Evolutionary conservation across 2,888 invertebrate genomes (phyloP).

Genomic region (Drosophila longiperda): DNA sequence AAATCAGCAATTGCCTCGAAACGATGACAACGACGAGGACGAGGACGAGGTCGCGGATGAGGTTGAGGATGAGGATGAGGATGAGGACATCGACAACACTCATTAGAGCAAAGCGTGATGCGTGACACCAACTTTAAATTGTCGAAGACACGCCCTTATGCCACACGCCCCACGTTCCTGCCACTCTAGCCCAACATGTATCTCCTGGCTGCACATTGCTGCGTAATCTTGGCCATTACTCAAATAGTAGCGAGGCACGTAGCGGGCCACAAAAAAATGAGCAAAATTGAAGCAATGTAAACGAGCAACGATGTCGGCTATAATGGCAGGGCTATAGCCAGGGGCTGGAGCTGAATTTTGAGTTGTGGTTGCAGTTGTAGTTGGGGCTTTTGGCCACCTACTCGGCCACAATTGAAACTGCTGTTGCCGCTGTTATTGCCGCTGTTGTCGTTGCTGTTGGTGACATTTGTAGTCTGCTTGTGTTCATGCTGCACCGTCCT

Average conservation of each 20-base stretch:
- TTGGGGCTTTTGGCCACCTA: slow-evolving; percentile 16
- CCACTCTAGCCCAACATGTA: slow-evolving; percentile 25
- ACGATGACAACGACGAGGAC: slow-evolving; percentile 25
- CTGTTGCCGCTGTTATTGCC: slow-evolving; percentile 28
- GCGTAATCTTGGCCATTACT: slow-evolving; percentile 76
- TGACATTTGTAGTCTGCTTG: slow-evolving; percentile 61
- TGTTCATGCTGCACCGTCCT: slow-evolving; percentile 33
- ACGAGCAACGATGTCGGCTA: slow-evolving; percentile 27
- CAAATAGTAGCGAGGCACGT: slow-evolving; percentile 73
- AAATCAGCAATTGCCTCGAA: slow-evolving; percentile 71
- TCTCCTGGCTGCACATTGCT: slow-evolving; percentile 57
- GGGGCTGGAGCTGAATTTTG: not conserved
- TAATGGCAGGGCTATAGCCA: not conserved
- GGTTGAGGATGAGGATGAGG: slow-evolving; percentile 27
- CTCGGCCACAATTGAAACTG: slow-evolving; percentile 30
- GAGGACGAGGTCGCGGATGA: slow-evolving; percentile 9
- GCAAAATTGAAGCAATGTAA: slow-evolving; percentile 46
- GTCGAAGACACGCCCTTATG: slow-evolving; percentile 53
- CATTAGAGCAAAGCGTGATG: slow-evolving; percentile 74
- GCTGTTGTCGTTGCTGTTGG: slow-evolving; percentile 40
- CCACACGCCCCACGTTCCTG: slow-evolving; percentile 5
- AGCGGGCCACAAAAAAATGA: slow-evolving; percentile 36
- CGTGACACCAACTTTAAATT: slow-evolving; percentile 75
- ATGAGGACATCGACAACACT: slow-evolving; percentile 47
- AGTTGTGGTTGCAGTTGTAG: not conserved